Conservation (phyloP, 2,888 invertebrate genomes). For the Andrena fulva region DNA sequence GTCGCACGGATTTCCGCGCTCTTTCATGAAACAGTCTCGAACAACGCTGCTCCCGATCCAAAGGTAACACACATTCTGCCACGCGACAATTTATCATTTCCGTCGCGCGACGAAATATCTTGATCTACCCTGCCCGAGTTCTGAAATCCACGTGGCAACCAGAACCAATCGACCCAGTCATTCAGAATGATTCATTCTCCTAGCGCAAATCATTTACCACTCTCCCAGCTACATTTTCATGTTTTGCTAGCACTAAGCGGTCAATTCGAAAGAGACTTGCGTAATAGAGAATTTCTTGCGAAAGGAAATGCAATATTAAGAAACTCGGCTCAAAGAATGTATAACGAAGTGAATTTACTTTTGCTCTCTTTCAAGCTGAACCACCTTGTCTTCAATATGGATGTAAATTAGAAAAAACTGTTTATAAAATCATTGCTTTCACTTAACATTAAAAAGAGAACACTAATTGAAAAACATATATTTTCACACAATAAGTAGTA, state of each 20-base stretch:
- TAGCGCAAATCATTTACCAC: not conserved
- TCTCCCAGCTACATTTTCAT: not conserved
- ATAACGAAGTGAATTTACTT: too few species aligned
- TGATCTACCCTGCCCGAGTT: not conserved
- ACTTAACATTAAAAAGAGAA: too few species aligned
- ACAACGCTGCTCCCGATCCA: conserved; percentile 21
- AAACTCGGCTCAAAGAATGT: too few species aligned
- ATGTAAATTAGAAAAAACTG: too few species aligned
- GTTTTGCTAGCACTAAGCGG: not conserved
- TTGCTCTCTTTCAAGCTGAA: too few species aligned
- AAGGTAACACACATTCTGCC: conserved; percentile 13
- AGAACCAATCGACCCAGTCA: not conserved
- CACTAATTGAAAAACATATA: too few species aligned
- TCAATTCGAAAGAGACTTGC: not conserved
- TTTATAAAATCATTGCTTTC: too few species aligned
- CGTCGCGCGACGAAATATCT: conserved; percentile 7
- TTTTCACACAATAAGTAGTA: too few species aligned
- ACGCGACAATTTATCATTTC: conserved; percentile 24
- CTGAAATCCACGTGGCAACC: not conserved
- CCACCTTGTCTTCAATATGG: too few species aligned
- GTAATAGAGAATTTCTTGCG: too few species aligned
- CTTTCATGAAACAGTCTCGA: conserved; percentile 34
- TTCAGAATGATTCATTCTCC: not conserved
- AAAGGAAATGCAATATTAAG: too few species aligned
- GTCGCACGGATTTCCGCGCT: conserved; percentile 42